These are phyloP conservation scores for Alces alces DNA, from an alignment of 2,113 vertebrate genomes.

Conservation along the genomic window DNA sequence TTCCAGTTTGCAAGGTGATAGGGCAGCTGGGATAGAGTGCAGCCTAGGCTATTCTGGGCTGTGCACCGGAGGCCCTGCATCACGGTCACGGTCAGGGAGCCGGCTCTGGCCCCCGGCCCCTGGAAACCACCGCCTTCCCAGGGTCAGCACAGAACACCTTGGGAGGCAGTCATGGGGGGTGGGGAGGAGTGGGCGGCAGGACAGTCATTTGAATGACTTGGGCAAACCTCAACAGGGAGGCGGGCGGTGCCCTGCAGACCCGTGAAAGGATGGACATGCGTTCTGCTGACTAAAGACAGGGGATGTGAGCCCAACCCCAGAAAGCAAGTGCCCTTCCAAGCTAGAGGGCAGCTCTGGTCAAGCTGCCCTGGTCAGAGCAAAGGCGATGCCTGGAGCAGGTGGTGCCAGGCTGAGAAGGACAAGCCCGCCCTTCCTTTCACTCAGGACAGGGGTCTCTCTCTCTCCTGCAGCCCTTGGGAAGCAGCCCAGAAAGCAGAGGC, in stretches of 20 bases:
- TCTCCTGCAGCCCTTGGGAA: neutral
- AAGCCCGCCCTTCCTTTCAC: neutral
- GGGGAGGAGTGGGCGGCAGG: neutral
- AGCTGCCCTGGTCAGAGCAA: neutral
- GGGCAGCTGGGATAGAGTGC: slow-evolving; percentile 25
- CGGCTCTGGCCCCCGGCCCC: neutral
- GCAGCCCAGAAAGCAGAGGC: neutral
- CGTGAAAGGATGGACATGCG: neutral
- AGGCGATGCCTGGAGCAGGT: neutral
- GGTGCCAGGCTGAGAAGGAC: neutral
- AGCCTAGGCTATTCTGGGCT: slow-evolving; percentile 64
- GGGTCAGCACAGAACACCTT: slow-evolving; percentile 44
- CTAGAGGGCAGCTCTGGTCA: neutral
- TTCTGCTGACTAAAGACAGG: neutral
- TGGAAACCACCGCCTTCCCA: slow-evolving; percentile 50
- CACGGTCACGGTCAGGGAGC: slow-evolving; percentile 23
- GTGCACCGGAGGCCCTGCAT: slow-evolving; percentile 23
- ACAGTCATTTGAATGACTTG: neutral
- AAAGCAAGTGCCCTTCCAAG: neutral
- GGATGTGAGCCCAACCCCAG: neutral
- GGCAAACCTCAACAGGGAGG: neutral
- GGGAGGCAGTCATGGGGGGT: neutral
- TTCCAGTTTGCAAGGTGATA: slow-evolving; percentile 59
- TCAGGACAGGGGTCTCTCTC: neutral
- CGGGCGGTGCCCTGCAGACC: neutral